Evolutionary conservation across 2,888 invertebrate genomes (phyloP).

Genomic region (Temnothorax unifasciatus): DNA sequence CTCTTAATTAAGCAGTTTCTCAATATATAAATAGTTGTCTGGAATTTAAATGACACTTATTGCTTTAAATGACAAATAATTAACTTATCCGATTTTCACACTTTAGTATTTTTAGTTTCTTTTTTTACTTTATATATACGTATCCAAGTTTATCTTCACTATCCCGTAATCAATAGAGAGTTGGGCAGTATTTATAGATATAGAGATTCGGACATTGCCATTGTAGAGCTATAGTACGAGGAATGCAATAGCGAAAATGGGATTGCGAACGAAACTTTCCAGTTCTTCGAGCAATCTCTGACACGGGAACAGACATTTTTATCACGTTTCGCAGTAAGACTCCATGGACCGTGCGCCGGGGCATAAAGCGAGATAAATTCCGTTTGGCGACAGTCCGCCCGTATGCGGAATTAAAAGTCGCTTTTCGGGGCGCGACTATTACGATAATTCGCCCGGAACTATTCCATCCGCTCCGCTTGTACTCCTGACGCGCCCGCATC

Average conservation of each 20-base stretch:
- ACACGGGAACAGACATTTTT: slow-evolving; percentile 51
- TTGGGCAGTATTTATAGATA: slow-evolving; percentile 2
- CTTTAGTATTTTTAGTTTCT: neutral
- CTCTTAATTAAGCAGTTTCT: slow-evolving; percentile 2
- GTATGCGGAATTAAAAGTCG: slow-evolving; percentile 54
- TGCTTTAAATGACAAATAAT: neutral
- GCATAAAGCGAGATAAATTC: slow-evolving; percentile 45
- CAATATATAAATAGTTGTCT: neutral
- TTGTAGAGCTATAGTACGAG: neutral
- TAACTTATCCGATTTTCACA: neutral
- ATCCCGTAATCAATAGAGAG: neutral
- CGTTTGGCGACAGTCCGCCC: slow-evolving; percentile 26
- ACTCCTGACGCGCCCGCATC: slow-evolving; percentile 64
- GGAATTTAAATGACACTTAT: neutral
- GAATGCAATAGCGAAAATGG: slow-evolving; percentile 28
- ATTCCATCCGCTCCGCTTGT: slow-evolving; percentile 59
- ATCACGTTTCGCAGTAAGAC: slow-evolving; percentile 46
- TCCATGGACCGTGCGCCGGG: slow-evolving; percentile 19
- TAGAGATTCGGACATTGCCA: slow-evolving; percentile 19
- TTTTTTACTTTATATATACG: too few species aligned
- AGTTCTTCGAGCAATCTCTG: slow-evolving; percentile 46
- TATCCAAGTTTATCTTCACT: slow-evolving; percentile 1
- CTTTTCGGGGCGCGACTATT: slow-evolving; percentile 38
- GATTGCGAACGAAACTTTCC: slow-evolving; percentile 47
- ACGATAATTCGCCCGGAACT: slow-evolving; percentile 67